Evolutionary conservation across 2,888 invertebrate species (phyloP), one percentile per base, ranked within the genome.

Genomic region (Plebejus melissa): DNA sequence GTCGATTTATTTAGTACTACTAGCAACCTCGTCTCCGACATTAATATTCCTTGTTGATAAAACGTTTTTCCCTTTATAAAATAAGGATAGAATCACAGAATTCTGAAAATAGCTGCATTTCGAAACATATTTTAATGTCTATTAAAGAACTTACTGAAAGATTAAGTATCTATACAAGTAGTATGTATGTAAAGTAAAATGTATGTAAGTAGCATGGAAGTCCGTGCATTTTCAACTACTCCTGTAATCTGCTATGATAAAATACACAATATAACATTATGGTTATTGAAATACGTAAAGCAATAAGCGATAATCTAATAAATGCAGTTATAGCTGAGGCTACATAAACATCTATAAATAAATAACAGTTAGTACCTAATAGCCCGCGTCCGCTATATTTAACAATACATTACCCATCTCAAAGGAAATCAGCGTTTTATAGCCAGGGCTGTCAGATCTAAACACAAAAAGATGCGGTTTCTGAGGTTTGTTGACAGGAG

Each of bases 321-420:
- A 28, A 28, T n/a, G 28, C 60, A 60, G 28, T 65, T 65, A 65
- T 32, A 32, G 65, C 65, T 32, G 65, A 65, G 4, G 32, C 22
- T 28, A 7, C 5, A 65, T 36, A 32, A 32, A 65, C 22, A 13
- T 65, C 22, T 65, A 36, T 65, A 36, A 65, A 32, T 65, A 13
- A 65, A 65, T 32, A 65, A 65, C 65, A 65, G 32, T 65, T 65
- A 65, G 65, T 65, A 54, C 54, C 54, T 54, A 36, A 65, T 4
- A 65, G 65, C 65, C 4, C 32, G 32, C 65, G 65, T 65, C 32
- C 65, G 32, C 65, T 16, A 65, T 65, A 65, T 65, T 36, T 65
- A 65, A 65, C 65, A 65, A 65, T 65, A 65, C 32, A 36, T 65
- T 65, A 36, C 32, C 13, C 13, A 13, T 32, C 65, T 32, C 32